Base-by-base conservation (phyloP, 2,113 vertebrate genomes). In the Shinisaurus crocodilurus region DNA sequence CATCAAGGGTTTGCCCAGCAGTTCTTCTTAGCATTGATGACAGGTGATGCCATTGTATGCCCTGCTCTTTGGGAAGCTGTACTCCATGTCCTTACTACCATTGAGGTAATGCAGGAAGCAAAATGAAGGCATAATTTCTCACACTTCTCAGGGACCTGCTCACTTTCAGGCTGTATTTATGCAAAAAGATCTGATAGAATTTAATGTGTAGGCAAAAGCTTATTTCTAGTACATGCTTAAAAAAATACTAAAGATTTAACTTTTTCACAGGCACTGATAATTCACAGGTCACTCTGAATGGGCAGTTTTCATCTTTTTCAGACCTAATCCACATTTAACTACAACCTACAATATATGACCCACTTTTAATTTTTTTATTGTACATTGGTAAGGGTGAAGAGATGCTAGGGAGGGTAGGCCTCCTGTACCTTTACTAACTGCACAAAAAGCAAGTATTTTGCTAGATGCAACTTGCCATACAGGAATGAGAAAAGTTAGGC, bases 61-160 rank as follows among this genome's bases (percentile, higher is more conserved):
- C 98, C 98, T 0, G 96, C 98, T 34, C 98, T 99, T 88, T 99
- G 99, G 99, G 98, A 99, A 94, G 98, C 99, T 16, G 98, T 98
- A 0, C 98, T 99, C 63, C 97, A 98, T 32, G 96, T 98, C 13
- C 40, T 98, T 54, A 96, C 98, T 48, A 98, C 97, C 16, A 45
- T 99, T 92, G 97, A 98, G 95, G 99, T 99, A 95, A 94, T 34
- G 69, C 76, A 50, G 77, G 82, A 94, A 74, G 74, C 0, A 0
- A 6, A 0, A 25, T 57, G 48, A 74, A 82, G 37, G 15, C 18
- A 1, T 79, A 87, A 6, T 13, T 18, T 72, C 65, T 80, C 80
- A 86, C 86, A 85, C 1, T 48, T 65, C 2, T 5, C 60, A 40
- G 4, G 82, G 23, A 12, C 79, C 91, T 25, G 5, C 50, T 85